Percentiles rank a stretch among this genome's conserved stretches.
These are phyloP conservation scores for Dendrolimus punctatus DNA, from an alignment of 1,140 invertebrate genomes.

Conservation along the genomic window DNA sequence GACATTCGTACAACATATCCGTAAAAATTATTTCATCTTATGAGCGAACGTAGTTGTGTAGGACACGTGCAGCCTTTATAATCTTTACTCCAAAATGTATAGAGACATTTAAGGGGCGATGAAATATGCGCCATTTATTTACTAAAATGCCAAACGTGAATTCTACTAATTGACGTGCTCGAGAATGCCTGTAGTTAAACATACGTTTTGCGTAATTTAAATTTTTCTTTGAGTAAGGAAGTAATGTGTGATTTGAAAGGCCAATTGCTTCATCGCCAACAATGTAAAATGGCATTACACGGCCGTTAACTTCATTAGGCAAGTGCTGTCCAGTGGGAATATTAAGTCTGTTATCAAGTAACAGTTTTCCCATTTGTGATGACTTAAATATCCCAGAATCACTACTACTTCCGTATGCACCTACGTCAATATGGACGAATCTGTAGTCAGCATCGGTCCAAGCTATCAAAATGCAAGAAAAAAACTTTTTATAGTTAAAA, in stretches of 20 bases:
- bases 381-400: background rate
- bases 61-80: no score
- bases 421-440: slow-evolving; percentile 1
- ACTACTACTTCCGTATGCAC: background rate
- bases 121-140: background rate
- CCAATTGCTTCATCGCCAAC: background rate
- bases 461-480: background rate
- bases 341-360: background rate
- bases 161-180: slow-evolving; percentile 1
- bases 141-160: background rate
- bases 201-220: slow-evolving; percentile 1
- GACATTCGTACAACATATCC: background rate
- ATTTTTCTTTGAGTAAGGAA: slow-evolving; percentile 1
- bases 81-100: no score
- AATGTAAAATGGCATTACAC: slow-evolving; percentile 1
- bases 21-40: background rate
- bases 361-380: slow-evolving; percentile 1
- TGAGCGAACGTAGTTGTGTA: background rate
- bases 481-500: no score
- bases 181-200: background rate
- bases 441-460: background rate
- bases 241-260: slow-evolving; percentile 1
- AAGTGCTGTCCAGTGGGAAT: background rate
- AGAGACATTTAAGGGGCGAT: no score
- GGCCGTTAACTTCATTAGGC: slow-evolving; percentile 1